A percentile compares a stretch with the other conserved stretches of the same genome.
Evolutionary conservation across 2,888 invertebrate species (phyloP).

Genomic region (Drosophila maculinotata): DNA sequence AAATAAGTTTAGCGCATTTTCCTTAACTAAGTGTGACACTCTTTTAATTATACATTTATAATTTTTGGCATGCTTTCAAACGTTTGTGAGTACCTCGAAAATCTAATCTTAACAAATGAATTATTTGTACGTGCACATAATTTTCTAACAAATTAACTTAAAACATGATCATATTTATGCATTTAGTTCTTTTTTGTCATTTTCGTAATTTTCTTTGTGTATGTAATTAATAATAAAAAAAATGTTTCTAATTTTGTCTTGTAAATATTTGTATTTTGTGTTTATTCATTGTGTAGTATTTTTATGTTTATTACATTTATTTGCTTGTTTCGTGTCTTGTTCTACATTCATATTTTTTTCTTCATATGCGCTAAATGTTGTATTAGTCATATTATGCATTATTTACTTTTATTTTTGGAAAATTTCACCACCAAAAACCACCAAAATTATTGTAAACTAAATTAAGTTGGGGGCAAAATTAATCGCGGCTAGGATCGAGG

Average conservation of each 20-base stretch:
- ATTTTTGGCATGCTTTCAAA: conserved; percentile 57
- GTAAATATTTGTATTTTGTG: conserved; percentile 72
- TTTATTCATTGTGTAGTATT: conserved; percentile 54
- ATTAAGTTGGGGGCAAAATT: conserved; percentile 51
- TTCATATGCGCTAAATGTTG: conserved; percentile 48
- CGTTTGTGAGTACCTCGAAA: conserved; percentile 15
- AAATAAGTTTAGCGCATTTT: conserved; percentile 59
- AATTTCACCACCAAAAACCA: conserved; percentile 76
- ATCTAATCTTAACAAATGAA: conserved; percentile 36
- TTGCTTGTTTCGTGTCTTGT: conserved; percentile 82
- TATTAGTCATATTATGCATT: conserved; percentile 44
- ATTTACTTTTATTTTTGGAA: conserved; percentile 34
- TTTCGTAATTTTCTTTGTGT: conserved; percentile 46
- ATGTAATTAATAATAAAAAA: conserved; percentile 64
- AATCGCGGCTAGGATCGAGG: neutral
- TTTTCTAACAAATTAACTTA: conserved; percentile 73
- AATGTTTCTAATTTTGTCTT: conserved; percentile 69
- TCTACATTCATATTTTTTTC: conserved; percentile 40
- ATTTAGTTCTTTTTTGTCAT: conserved; percentile 51
- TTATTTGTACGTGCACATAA: conserved; percentile 50
- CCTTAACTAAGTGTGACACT: conserved; percentile 12
- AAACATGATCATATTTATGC: conserved; percentile 51
- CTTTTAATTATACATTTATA: neutral
- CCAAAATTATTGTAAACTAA: conserved; percentile 76
- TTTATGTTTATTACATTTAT: conserved; percentile 36